These are phyloP conservation scores for Eolophus roseicapilla DNA, from an alignment of 2,113 vertebrate species.

Conservation along the genomic window DNA sequence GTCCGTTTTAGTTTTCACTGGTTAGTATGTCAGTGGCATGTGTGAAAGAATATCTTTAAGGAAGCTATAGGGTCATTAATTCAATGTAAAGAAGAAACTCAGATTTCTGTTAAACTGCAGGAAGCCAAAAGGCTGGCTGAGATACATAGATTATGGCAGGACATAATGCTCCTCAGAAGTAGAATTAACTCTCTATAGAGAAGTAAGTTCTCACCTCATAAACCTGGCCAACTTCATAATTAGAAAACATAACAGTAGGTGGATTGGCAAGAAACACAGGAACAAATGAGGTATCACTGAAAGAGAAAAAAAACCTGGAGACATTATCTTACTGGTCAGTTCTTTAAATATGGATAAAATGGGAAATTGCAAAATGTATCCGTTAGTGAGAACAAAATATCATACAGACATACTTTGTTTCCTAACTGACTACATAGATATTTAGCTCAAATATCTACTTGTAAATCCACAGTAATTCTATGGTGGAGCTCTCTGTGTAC, in stretches of 20 bases:
- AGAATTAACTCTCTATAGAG: neutral
- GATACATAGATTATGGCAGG: neutral
- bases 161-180: neutral
- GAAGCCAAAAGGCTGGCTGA: neutral
- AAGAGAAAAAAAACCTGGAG: neutral
- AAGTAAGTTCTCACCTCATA: conserved; percentile 83
- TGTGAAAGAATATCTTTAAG: neutral
- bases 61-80: neutral
- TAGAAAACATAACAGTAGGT: conserved; percentile 78
- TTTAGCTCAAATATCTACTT: neutral
- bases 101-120: neutral
- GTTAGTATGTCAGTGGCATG: neutral
- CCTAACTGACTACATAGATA: neutral
- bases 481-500: neutral
- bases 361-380: neutral
- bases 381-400: neutral
- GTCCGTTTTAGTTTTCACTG: neutral
- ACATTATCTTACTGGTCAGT: neutral
- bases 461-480: neutral
- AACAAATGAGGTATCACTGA: conserved; percentile 54
- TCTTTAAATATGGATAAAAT: neutral
- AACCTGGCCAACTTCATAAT: conserved; percentile 84
- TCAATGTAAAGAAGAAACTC: neutral
- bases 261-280: conserved; percentile 87
- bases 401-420: neutral